These are phyloP conservation scores for Cotesia typhae DNA, from an alignment of 1,140 invertebrate genomes.

Conservation along the genomic window DNA sequence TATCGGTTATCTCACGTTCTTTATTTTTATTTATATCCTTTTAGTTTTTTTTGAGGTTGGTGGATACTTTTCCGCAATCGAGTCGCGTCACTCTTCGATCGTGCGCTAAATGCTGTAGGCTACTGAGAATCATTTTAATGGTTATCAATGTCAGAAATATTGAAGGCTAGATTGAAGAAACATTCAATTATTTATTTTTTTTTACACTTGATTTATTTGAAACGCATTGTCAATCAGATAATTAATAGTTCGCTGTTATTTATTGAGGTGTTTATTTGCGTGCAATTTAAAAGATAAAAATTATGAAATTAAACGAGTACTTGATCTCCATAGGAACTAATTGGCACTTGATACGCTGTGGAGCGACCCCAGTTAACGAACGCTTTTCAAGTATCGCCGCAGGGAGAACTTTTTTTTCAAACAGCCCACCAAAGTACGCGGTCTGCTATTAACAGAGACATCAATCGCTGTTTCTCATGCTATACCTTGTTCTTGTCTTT, in stretches of 20 bases:
- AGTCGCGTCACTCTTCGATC: too few species aligned
- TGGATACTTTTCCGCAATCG: background rate
- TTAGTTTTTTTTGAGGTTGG: too few species aligned
- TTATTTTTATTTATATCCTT: background rate
- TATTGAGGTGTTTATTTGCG: too few species aligned
- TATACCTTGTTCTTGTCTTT: background rate
- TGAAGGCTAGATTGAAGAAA: too few species aligned
- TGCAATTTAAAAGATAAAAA: background rate
- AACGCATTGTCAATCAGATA: too few species aligned
- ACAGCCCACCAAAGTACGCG: background rate
- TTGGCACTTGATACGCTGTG: slow-evolving; percentile 2
- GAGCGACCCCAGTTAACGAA: slow-evolving; percentile 2
- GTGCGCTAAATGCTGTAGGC: too few species aligned
- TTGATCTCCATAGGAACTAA: slow-evolving; percentile 17
- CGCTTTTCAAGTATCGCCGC: slow-evolving; percentile 1
- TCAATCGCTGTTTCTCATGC: background rate
- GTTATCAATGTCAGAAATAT: too few species aligned
- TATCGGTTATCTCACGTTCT: background rate
- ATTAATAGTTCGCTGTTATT: too few species aligned
- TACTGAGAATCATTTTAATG: too few species aligned
- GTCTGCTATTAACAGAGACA: background rate
- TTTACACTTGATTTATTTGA: background rate
- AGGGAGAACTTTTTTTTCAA: background rate
- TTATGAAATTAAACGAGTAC: background rate
- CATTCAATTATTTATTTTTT: background rate